These are phyloP conservation scores for Oncopeltus fasciatus DNA, from an alignment of 1,140 invertebrate species.

Conservation along the genomic window DNA sequence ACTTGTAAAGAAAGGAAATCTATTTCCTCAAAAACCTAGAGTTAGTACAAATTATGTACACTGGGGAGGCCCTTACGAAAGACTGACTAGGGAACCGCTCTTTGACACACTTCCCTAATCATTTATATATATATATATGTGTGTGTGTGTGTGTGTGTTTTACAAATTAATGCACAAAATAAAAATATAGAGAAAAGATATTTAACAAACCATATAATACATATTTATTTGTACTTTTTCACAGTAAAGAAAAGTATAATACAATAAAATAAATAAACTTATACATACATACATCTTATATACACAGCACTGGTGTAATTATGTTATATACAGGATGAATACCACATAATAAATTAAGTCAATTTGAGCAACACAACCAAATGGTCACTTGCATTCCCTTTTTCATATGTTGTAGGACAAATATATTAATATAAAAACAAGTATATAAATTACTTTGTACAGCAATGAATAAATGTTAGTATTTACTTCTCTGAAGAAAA, in stretches of 20 bases:
- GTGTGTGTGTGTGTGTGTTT: too few species aligned
- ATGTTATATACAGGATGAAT: too few species aligned
- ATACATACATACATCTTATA: neutral
- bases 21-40: neutral
- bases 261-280: neutral
- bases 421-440: too few species aligned
- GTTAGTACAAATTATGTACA: constrained; percentile 3
- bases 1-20: neutral
- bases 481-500: too few species aligned
- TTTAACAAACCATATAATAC: constrained; percentile 6
- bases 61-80: neutral
- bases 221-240: constrained; percentile 5
- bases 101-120: neutral
- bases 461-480: too few species aligned
- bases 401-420: too few species aligned
- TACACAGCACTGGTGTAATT: neutral
- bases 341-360: too few species aligned
- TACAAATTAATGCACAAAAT: neutral
- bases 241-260: neutral
- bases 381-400: too few species aligned
- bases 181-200: neutral
- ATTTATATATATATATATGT: neutral
- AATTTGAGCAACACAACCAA: too few species aligned
- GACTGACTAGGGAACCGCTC: neutral
- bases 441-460: too few species aligned